Evolutionary conservation across 2,113 vertebrate species (phyloP), one percentile per base, ranked within the genome.

Genomic region (Bambusicola thoracicus): DNA sequence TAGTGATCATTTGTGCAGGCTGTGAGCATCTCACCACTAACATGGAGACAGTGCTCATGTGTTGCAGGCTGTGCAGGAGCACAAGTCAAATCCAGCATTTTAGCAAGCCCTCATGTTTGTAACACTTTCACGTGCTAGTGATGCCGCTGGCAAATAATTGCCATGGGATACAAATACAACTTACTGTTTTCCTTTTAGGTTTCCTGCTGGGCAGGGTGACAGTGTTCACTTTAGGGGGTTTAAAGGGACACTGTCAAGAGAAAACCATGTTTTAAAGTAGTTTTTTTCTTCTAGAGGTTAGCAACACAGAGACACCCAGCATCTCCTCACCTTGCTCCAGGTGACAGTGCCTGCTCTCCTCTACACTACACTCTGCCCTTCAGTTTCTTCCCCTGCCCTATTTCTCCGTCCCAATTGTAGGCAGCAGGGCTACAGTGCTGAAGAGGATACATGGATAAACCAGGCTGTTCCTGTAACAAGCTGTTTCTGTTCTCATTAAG

Each of bases 111-210:
- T 74, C 0, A 36, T 46, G 38, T 38, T 67, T 56, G 49, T 29
- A 29, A 77, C 46, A 29, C n/a, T 36, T 73, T 82, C 95, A 87
- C 7, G 21, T 78, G 89, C 62, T 77, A 53, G 82, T 72, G 87
- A 68, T 38, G 32, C 78, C 6, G 11, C 59, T 73, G 86, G 72
- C 95, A 70, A 17, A 22, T 16, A 83, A 63, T 2, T 73, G 82
- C 80, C 15, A 3, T 30, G 2, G 25, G 44, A 89, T 90, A 92
- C 43, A 44, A 22, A 73, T 12, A 79, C 68, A 95, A 76, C 98
- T 98, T 98, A 98, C 97, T 95, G 97, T 97, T 97, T 95, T 97
- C 95, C 90, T 97, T 95, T 95, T 97, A 97, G 97, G 95, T 76
- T 97, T 98, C 96, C 97, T 98, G 97, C 94, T 98, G 97, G 96